Evolutionary conservation across 2,888 invertebrate genomes (phyloP).

Genomic region (Chalcosyrphus nemorum): DNA sequence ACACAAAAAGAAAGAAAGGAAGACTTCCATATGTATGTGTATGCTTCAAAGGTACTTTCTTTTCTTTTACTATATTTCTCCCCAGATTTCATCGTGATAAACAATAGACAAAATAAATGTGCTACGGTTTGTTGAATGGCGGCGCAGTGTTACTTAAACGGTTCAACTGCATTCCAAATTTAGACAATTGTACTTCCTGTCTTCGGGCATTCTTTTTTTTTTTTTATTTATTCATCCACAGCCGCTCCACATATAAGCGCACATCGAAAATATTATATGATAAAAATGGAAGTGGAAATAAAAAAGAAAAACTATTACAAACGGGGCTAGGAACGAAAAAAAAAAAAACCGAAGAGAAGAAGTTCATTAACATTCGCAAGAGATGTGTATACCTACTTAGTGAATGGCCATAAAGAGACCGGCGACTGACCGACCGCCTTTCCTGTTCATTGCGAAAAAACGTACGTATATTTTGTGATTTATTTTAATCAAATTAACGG

Average conservation of each 20-base stretch:
- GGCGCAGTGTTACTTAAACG: conserved; percentile 18
- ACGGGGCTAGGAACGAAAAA: conserved; percentile 24
- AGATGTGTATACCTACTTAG: not conserved
- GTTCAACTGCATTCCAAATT: conserved; percentile 45
- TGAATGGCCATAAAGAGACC: not conserved
- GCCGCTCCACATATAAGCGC: conserved; percentile 6
- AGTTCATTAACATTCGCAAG: conserved; percentile 53
- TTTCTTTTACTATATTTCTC: conserved; percentile 25
- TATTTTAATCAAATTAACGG: conserved; percentile 39
- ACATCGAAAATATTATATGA: conserved; percentile 16
- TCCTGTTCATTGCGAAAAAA: not conserved
- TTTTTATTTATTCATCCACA: not conserved
- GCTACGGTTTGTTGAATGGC: conserved; percentile 13
- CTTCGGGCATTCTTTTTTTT: not conserved
- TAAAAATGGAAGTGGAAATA: conserved; percentile 16
- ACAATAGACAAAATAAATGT: conserved; percentile 22
- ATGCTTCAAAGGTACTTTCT: conserved; percentile 21
- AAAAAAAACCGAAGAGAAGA: conserved; percentile 15
- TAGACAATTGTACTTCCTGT: conserved; percentile 56
- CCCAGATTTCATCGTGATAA: conserved; percentile 13
- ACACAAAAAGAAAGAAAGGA: not conserved
- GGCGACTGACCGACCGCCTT: not conserved
- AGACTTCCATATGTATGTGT: not conserved
- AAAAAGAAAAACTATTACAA: conserved; percentile 25
- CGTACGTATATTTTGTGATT: not conserved